Percentiles rank a stretch among this genome's conserved stretches.
Conservation (phyloP, 2,888 invertebrate species). For the Idaea aversata region DNA sequence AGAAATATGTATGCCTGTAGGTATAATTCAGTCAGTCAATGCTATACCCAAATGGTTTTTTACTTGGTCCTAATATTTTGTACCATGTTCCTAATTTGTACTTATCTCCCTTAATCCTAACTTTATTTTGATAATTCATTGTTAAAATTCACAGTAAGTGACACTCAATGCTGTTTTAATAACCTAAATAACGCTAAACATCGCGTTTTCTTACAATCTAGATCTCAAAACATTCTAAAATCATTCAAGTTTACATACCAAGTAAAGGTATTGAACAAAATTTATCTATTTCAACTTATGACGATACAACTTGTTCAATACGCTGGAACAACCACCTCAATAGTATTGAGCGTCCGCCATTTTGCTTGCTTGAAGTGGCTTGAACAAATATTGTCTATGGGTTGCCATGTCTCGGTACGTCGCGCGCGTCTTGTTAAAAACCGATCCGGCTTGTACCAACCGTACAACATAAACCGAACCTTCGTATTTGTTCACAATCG, state of each 20-base stretch:
- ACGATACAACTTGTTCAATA: not conserved
- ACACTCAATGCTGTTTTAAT: not conserved
- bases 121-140: not conserved
- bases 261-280: not conserved
- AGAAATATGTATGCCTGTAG: not conserved
- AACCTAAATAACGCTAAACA: not conserved
- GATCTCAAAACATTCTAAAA: not conserved
- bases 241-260: not conserved
- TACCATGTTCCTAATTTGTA: not conserved
- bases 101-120: not conserved
- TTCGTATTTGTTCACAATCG: constrained; percentile 1
- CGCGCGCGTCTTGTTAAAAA: not conserved
- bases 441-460: constrained; percentile 6
- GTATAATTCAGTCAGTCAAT: not conserved
- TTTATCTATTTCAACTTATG: not conserved
- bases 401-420: not conserved
- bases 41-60: not conserved
- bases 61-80: not conserved
- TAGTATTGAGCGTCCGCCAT: constrained; percentile 1
- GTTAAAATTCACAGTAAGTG: not conserved
- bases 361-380: constrained; percentile 1
- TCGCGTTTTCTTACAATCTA: not conserved
- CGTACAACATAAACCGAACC: not conserved
- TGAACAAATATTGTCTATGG: constrained; percentile 1
- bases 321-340: not conserved